Base-by-base conservation (phyloP, 2,113 vertebrate species). In the Myotis davidii region DNA sequence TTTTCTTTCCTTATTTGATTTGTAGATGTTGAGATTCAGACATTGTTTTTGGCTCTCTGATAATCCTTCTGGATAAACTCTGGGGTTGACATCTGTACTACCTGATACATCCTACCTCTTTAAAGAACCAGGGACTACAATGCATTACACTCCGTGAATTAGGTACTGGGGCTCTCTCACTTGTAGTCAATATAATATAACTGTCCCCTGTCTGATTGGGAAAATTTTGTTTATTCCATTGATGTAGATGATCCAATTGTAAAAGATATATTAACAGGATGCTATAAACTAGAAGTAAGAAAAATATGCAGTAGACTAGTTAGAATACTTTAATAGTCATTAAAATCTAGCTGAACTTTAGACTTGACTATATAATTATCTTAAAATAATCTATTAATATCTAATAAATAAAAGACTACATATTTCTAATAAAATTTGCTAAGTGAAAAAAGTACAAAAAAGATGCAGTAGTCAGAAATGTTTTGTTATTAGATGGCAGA, bases 1-100 rank as follows among this genome's bases (percentile, higher is more conserved):
- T 61, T 97, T 81, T 84, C 32, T 12, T 85, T 81, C n/a, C 6
- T 90, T n/a, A 59, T n/a, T 87, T 78, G 59, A 78, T 90, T 42
- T 92, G 32, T 89, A 42, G 73, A 94, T 72, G 3, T 72, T 85
- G 73, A 77, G 9, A 61, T 9, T 32, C 45, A 65, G 50, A 52
- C 29, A 45, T 27, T 84, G 32, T 65, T 88, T 74, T 85, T 88
- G 59, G 12, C 6, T 59, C 81, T 82, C 67, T 96, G 65, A 70
- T 64, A 29, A 77, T 85, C 6, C 67, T 84, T 79, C 32, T 67
- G 77, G 42, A 45, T 32, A 12, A 59, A 9, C 50, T 74, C 48
- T 94, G 85, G 8, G 39, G 18, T 17, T 83, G 85, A 20, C 37
- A 34, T 70, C 9, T 39, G 12, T 84, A 1, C 42, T 25, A 39